Base-by-base conservation (phyloP, 2,888 invertebrate genomes). In the Magallana nippona region DNA sequence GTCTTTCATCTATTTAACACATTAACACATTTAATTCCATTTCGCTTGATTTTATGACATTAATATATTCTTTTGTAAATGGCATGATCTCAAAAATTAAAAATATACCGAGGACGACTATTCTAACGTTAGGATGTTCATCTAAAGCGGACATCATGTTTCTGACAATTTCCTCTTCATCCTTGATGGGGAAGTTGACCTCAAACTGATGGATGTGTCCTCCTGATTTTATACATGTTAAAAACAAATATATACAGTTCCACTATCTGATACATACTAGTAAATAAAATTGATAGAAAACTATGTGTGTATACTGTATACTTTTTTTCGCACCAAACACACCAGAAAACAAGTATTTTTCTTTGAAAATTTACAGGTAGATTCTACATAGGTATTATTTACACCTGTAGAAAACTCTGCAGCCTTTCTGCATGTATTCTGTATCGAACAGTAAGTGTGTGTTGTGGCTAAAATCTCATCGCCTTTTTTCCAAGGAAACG, bases 381-480 rank as follows among this genome's bases (percentile, higher is more conserved):
- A 19, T 8, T 62, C 62, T 22, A 15, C 17, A 62, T 44, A 3
- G n/a, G 78, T 55, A 55, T 77, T 15, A 32, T 2, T 58, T 15
- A 17, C 77, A 84, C 83, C 77, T 81, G 80, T 60, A n/a, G 60
- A 57, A 8, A 62, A 10, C 44, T 77, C 56, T 22, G 84, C 78
- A 10, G 71, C 55, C 27, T 81, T 58, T n/a, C 82, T 57, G 19
- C 86, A 82, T 8, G 90, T 84, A 27, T 87, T 85, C 10, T 86
- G 79, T 3, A 91, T 83, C 10, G 91, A 88, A 1, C 82, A 83
- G 58, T 91, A 92, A 5, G 91, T 91, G 32, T 88, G 71, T 56
- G 85, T 84, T 13, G 89, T 89, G n/a, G 88, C 87, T 82, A 92
- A 63, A n/a, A 91, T 86, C 5, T 88, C 90, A 62, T 92, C 91